Evolutionary conservation across 2,797 vertebrate species (phyloP).

Genomic region (Chelon auratus): DNA sequence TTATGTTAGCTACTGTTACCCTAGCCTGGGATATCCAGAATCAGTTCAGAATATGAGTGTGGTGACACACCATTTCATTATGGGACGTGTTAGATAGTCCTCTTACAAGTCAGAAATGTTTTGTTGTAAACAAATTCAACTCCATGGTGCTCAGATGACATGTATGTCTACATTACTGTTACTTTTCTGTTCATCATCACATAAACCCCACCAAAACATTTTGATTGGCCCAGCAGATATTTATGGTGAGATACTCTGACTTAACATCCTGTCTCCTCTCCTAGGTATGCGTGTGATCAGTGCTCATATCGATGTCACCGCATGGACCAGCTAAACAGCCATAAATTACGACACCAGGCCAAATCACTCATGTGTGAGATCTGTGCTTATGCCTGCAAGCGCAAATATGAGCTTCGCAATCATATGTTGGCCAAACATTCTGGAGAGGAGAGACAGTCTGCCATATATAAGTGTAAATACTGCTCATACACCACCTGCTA

Average conservation of each 20-base stretch:
- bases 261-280: conserved; percentile 17
- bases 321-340: conserved; percentile 96
- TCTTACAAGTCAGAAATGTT: too few relatives aligned
- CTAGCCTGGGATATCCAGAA: too few relatives aligned
- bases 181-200: too few relatives aligned
- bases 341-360: conserved; percentile 95
- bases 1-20: too few relatives aligned
- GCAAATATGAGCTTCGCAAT: conserved; percentile 94
- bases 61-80: too few relatives aligned
- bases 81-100: too few relatives aligned
- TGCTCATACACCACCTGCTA: conserved; percentile 92
- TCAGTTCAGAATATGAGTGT: too few relatives aligned
- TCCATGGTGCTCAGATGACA: too few relatives aligned
- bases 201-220: too few relatives aligned
- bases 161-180: too few relatives aligned
- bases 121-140: too few relatives aligned
- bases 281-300: conserved; percentile 95
- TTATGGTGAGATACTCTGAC: background rate
- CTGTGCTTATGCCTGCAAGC: conserved; percentile 95
- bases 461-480: conserved; percentile 90
- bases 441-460: conserved; percentile 70
- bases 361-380: conserved; percentile 97
- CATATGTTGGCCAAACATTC: conserved; percentile 94
- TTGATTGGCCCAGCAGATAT: too few relatives aligned
- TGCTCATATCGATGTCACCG: conserved; percentile 96